Conservation (phyloP, 2,888 invertebrate genomes). For the Lutraria lutraria region DNA sequence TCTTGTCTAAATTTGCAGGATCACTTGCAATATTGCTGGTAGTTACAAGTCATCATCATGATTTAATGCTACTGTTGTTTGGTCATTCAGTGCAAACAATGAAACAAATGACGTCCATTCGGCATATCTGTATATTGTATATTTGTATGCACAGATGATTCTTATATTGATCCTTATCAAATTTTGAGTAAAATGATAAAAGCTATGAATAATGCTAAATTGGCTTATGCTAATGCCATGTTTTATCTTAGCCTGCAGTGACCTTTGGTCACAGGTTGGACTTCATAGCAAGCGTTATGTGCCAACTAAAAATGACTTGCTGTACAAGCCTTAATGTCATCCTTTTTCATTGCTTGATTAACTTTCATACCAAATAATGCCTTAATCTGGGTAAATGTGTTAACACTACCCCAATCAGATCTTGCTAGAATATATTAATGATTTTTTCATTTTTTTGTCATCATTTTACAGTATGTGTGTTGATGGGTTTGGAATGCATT, state of each 20-base stretch:
- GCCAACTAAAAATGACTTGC: neutral
- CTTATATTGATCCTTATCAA: too few relatives aligned
- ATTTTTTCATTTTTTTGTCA: neutral
- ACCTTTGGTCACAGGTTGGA: too few relatives aligned
- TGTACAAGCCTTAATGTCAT: neutral
- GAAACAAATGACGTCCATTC: too few relatives aligned
- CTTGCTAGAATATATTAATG: neutral
- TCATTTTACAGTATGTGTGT: neutral
- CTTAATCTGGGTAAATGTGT: conserved; percentile 4
- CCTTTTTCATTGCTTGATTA: neutral
- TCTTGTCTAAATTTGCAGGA: too few relatives aligned
- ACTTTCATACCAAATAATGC: neutral
- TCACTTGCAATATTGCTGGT: too few relatives aligned
- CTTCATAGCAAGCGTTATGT: neutral
- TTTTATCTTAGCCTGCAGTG: neutral
- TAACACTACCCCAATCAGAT: neutral
- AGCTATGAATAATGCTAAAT: neutral
- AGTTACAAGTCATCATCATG: too few relatives aligned
- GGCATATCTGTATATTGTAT: too few relatives aligned
- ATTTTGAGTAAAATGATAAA: too few relatives aligned
- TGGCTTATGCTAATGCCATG: neutral
- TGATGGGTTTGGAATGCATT: neutral
- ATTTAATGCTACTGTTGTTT: too few relatives aligned
- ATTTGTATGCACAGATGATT: too few relatives aligned
- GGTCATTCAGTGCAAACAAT: neutral